Percentiles rank a stretch among this genome's conserved stretches.
phyloP scores from a whole-genome alignment of 2,797 vertebrate species.

The Chromobotia macracanthus region DNA sequence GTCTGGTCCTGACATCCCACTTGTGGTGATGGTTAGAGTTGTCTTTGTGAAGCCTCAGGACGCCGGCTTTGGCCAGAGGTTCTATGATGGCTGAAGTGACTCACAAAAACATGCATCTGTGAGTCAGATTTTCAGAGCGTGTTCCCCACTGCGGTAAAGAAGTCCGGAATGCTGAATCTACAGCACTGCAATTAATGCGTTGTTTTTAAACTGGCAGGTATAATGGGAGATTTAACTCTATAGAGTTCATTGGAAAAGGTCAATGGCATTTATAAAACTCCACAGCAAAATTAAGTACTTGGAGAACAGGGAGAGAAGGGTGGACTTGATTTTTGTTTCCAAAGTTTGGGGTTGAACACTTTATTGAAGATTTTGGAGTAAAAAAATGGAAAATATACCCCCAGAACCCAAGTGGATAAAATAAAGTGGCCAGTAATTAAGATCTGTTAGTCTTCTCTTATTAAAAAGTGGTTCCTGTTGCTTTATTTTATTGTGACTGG shows the following conservation, averaged over 20 bases:
- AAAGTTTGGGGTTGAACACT: no score
- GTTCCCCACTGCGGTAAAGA: neutral
- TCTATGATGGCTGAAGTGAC: slow-evolving; percentile 26
- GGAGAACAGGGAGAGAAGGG: no score
- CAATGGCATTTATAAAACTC: no score
- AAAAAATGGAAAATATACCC: no score
- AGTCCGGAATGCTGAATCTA: neutral
- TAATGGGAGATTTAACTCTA: no score
- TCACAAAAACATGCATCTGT: slow-evolving; percentile 2
- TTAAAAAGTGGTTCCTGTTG: neutral
- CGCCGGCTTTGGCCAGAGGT: neutral
- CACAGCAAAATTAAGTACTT: no score
- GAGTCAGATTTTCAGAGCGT: slow-evolving; percentile 17
- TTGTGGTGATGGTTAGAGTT: neutral
- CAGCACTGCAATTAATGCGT: neutral
- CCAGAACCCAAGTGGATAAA: no score
- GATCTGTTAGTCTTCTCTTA: neutral
- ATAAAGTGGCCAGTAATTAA: neutral
- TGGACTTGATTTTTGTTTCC: no score
- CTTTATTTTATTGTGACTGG: neutral
- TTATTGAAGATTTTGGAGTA: no score
- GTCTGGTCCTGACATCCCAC: neutral
- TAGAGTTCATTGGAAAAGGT: no score
- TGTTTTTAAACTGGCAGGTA: neutral
- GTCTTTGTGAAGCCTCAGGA: no score